Conservation (phyloP, 2,113 vertebrate species). For the Lontra canadensis region DNA sequence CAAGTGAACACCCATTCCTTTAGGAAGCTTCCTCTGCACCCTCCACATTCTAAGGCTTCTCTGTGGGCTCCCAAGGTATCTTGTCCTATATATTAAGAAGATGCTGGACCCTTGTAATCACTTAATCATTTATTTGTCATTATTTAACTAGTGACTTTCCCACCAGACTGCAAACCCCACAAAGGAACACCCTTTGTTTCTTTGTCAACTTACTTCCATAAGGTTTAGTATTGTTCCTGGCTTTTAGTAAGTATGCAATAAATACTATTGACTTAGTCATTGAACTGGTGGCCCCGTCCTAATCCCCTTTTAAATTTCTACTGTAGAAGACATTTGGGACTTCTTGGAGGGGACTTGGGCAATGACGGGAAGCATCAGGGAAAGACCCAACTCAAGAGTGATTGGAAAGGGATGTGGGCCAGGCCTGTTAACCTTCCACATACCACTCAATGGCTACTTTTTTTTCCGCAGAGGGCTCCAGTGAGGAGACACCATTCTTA, state of each 20-base stretch:
- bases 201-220: background rate
- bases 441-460: background rate
- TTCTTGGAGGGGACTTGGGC: background rate
- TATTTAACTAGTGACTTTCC: background rate
- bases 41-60: background rate
- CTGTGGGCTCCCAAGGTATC: background rate
- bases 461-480: background rate
- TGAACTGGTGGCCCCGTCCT: background rate
- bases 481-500: rapidly evolving
- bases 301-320: background rate
- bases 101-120: background rate
- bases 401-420: background rate
- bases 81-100: background rate
- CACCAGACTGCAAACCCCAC: background rate
- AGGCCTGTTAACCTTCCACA: background rate
- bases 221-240: background rate
- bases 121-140: background rate
- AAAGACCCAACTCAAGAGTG: background rate
- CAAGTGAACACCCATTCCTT: background rate
- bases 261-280: background rate
- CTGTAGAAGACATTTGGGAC: background rate
- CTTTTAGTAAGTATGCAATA: background rate
- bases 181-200: background rate
- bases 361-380: background rate
- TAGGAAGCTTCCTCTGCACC: background rate